Base-by-base conservation (phyloP, 2,113 vertebrate species). In the Cyanoramphus novaezelandiae region DNA sequence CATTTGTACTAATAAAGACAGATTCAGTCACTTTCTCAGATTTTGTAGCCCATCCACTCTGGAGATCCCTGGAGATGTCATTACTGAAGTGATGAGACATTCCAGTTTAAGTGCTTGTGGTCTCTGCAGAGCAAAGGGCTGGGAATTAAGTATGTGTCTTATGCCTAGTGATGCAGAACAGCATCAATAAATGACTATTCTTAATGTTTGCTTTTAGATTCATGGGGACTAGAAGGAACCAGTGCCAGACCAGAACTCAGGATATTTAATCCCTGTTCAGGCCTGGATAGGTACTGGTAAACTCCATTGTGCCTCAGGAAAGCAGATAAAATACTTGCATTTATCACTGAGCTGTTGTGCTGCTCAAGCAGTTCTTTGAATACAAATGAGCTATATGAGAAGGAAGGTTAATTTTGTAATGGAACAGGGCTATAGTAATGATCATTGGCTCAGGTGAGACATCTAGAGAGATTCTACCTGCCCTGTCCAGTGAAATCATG, bases 21-120 rank as follows among this genome's bases (percentile, higher is more conserved):
- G 33, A 24, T 74, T 37, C 52, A 72, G 44, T 29, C 52, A 44
- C 74, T 68, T 29, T 13, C 55, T 69, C 78, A 53, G 63, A 49
- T 92, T 91, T 74, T 88, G 71, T 65, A 89, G 63, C 78, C 67
- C 63, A 35, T 70, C 52, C 10, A 7, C 47, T 4, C 29, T 23
- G 44, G 65, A 75, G 63, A 75, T 96, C 75, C 76, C 89, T 55
- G 25, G 88, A 96, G 93, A 70, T 49, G 85, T 82, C 87, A 93
- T 96, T 95, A 85, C 65, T 67, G 85, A 53, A 79, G 74, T 76
- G 86, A 92, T 94, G 89, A 97, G 86, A 92, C 47, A 37, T 77
- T 83, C 62, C 80, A 15, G 13, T 88, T 80, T 87, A 91, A 96
- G 75, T 50, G 49, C 35, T 89, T 8, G 0, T 31, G 57, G 70